phyloP scores from a whole-genome alignment of 2,888 invertebrate genomes.

The Caenorhabditis macrosperma region DNA sequence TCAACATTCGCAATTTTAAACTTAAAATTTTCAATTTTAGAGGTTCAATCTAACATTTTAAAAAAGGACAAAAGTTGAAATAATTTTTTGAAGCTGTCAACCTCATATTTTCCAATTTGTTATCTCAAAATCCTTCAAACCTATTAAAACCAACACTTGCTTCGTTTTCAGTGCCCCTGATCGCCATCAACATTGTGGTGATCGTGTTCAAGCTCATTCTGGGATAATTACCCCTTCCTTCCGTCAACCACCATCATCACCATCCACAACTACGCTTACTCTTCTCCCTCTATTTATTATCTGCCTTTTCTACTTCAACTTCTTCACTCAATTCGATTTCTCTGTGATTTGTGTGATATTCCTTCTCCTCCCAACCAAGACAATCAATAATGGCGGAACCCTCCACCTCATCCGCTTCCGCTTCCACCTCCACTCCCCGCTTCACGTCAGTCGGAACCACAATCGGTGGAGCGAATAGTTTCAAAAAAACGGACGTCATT shows the following conservation, averaged over 20 bases:
- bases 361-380: background rate
- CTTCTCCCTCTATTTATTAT: conserved; percentile 7
- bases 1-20: too few species aligned
- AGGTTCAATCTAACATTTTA: too few species aligned
- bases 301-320: conserved; percentile 7
- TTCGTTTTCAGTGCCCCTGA: conserved; percentile 91
- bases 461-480: conserved; percentile 18
- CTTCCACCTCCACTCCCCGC: background rate
- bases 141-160: background rate
- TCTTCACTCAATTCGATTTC: too few species aligned
- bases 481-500: conserved; percentile 3
- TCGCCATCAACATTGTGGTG: conserved; percentile 90
- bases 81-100: background rate
- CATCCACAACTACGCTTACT: too few species aligned
- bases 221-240: conserved; percentile 84
- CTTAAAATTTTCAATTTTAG: too few species aligned
- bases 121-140: background rate
- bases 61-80: background rate
- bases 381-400: background rate
- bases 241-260: background rate
- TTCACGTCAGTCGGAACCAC: conserved; percentile 4
- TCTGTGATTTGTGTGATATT: background rate
- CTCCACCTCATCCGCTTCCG: background rate
- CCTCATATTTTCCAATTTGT: too few species aligned
- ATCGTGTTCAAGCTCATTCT: conserved; percentile 91